Evolutionary conservation across 2,888 invertebrate species (phyloP).

Genomic region (Lacanobia oleracea): DNA sequence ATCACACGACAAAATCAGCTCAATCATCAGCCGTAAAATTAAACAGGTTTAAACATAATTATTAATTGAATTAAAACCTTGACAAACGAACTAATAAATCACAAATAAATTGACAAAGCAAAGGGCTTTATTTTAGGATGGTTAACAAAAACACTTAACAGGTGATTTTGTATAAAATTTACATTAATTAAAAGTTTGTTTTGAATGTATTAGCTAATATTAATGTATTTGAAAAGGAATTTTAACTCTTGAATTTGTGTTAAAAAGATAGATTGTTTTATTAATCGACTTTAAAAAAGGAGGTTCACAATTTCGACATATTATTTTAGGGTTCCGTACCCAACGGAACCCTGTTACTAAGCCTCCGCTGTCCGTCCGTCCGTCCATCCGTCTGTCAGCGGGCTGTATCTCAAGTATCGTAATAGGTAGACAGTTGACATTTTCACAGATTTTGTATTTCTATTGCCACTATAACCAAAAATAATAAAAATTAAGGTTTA

Average conservation of each 20-base stretch:
- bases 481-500: too few species aligned
- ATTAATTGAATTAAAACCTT: slow-evolving; percentile 1
- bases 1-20: not conserved
- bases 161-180: not conserved
- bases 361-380: too few species aligned
- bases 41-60: not conserved
- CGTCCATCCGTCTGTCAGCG: too few species aligned
- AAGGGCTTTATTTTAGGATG: not conserved
- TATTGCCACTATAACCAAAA: too few species aligned
- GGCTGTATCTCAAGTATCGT: too few species aligned
- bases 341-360: too few species aligned
- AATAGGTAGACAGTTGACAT: too few species aligned
- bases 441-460: too few species aligned
- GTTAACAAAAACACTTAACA: not conserved
- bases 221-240: slow-evolving; percentile 2
- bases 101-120: not conserved
- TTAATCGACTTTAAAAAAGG: too few species aligned
- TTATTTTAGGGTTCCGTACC: too few species aligned
- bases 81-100: not conserved
- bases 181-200: not conserved
- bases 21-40: not conserved
- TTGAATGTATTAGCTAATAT: not conserved
- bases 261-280: not conserved
- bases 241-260: not conserved
- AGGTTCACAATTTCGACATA: too few species aligned